Evolutionary conservation across 1,140 invertebrate genomes (phyloP).

Genomic region (Samia ricini): DNA sequence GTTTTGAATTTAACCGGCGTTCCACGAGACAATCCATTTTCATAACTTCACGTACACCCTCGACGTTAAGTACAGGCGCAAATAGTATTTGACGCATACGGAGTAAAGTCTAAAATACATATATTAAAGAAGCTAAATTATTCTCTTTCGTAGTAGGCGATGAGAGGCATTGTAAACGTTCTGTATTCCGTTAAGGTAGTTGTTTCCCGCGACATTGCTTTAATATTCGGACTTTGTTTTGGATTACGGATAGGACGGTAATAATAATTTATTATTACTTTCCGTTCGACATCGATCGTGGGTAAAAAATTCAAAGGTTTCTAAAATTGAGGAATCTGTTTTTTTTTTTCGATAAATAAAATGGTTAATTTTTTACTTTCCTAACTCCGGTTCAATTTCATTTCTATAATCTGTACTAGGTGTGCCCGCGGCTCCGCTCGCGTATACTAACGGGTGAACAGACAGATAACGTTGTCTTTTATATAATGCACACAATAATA

Average conservation of each 20-base stretch:
- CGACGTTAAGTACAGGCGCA: neutral
- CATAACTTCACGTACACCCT: conserved; percentile 2
- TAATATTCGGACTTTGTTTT: conserved; percentile 6
- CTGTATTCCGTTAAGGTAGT: conserved; percentile 1
- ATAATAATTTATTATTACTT: neutral
- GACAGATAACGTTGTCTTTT: no score
- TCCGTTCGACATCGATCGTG: neutral
- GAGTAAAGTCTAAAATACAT: neutral
- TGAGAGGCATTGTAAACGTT: neutral
- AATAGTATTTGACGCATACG: neutral
- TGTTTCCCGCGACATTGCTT: conserved; percentile 2
- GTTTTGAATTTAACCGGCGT: neutral
- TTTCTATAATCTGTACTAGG: no score
- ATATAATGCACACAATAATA: no score
- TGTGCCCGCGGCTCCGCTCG: no score
- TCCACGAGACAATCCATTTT: neutral
- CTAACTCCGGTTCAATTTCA: no score
- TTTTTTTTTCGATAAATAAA: no score
- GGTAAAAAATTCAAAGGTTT: neutral
- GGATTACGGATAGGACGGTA: neutral
- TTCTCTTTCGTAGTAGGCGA: neutral
- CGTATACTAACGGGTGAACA: no score
- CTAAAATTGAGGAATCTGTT: no score
- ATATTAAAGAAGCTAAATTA: neutral
- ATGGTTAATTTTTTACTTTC: no score